A percentile compares a stretch with the other conserved stretches of the same genome.
These are phyloP conservation scores for Macquaria ambigua DNA, from an alignment of 2,113 vertebrate species.

Conservation along the genomic window DNA sequence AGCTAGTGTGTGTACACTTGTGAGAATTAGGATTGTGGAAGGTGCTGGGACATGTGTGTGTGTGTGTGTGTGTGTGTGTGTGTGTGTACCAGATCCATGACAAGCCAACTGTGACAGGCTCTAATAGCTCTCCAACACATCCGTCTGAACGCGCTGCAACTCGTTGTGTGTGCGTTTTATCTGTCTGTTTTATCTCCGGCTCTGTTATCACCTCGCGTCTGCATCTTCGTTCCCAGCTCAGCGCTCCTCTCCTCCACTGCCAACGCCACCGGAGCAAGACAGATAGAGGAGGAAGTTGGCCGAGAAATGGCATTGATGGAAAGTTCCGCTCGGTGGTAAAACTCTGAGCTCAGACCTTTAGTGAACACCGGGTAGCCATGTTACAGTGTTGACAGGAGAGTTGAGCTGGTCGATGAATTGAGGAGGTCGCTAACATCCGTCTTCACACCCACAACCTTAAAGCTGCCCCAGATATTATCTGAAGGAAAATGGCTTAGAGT, in stretches of 20 bases:
- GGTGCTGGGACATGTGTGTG: slow-evolving; percentile 19
- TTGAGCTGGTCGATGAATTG: slow-evolving; percentile 4
- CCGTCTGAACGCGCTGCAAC: slow-evolving; percentile 48
- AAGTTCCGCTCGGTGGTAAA: slow-evolving; percentile 35
- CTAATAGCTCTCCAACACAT: slow-evolving; percentile 75
- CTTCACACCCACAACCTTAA: background rate
- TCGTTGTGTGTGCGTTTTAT: slow-evolving; percentile 48
- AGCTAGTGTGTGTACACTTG: slow-evolving; percentile 54
- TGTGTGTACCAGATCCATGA: slow-evolving; percentile 45
- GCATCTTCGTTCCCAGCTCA: slow-evolving; percentile 17
- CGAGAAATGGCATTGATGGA: slow-evolving; percentile 41
- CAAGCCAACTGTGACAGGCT: slow-evolving; percentile 73
- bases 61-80: slow-evolving; percentile 31
- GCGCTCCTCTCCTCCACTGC: slow-evolving; percentile 43
- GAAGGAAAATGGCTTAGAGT: background rate
- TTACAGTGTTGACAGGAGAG: background rate
- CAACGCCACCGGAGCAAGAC: slow-evolving; percentile 54
- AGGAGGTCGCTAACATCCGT: background rate
- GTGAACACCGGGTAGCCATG: background rate
- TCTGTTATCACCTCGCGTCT: slow-evolving; percentile 64
- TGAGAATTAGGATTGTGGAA: slow-evolving; percentile 58
- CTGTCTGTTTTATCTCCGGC: slow-evolving; percentile 60
- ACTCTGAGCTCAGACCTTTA: slow-evolving; percentile 33
- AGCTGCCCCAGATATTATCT: background rate
- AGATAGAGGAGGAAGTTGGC: slow-evolving; percentile 64